These are phyloP conservation scores for Apostichopus parvimensis DNA, from an alignment of 35 echinoderm and acorn worm species.

Conservation along the genomic window DNA sequence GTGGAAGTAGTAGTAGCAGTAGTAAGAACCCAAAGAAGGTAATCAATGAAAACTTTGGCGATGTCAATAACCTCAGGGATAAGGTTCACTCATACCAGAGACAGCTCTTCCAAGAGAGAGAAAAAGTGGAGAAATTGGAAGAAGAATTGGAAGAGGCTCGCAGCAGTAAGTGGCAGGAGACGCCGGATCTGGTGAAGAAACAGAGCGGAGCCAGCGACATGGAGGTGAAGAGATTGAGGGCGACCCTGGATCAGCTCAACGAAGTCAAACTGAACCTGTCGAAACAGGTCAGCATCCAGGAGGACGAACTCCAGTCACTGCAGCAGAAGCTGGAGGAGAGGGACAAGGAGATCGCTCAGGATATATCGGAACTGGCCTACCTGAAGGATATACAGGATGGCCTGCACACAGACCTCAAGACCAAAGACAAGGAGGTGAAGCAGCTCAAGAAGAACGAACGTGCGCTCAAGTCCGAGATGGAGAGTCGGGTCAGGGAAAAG, in stretches of 20 bases:
- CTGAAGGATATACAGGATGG: constrained; percentile 82
- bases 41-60: constrained; percentile 39
- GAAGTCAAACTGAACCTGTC: constrained; percentile 54
- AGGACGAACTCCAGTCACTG: constrained; percentile 79
- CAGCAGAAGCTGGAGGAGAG: constrained; percentile 61
- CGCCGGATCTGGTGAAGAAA: constrained; percentile 61
- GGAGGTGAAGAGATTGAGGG: constrained; percentile 32
- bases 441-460: constrained; percentile 48
- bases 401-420: constrained; percentile 25
- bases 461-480: background rate
- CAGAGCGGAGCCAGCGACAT: constrained; percentile 16
- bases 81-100: constrained; percentile 22
- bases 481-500: constrained; percentile 51
- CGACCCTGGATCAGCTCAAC: constrained; percentile 48
- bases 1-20: background rate
- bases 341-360: constrained; percentile 88
- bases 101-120: constrained; percentile 26
- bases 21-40: background rate
- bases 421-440: constrained; percentile 65
- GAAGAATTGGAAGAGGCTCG: constrained; percentile 17
- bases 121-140: constrained; percentile 35
- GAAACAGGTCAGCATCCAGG: constrained; percentile 71
- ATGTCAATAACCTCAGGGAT: constrained; percentile 9
- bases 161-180: constrained; percentile 17
- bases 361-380: constrained; percentile 90